Conservation (phyloP, 2,797 vertebrate species). For the Emydoidea blandingii region DNA sequence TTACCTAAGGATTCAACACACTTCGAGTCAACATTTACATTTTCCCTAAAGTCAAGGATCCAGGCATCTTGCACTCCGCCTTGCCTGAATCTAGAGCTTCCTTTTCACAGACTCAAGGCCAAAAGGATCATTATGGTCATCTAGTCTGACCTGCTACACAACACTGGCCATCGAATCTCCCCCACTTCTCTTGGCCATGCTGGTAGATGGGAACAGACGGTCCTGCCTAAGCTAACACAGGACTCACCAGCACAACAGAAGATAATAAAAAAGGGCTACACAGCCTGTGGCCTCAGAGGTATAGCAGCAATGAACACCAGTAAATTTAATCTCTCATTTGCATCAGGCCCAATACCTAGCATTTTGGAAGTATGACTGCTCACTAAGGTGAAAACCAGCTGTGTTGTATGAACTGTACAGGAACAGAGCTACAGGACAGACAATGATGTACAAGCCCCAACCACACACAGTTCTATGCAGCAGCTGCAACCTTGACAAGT, state of each 20-base stretch:
- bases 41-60: conserved; percentile 22
- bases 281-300: not conserved
- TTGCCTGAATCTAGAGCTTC: conserved; percentile 18
- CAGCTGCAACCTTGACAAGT: not conserved
- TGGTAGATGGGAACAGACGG: not conserved
- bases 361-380: not conserved
- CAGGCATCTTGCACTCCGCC: not conserved
- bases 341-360: not conserved
- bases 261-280: not conserved
- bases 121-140: conserved; percentile 17
- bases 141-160: conserved; percentile 11
- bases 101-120: conserved; percentile 14
- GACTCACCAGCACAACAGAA: not conserved
- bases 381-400: not conserved
- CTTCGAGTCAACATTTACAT: not conserved
- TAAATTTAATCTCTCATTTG: conserved; percentile 32
- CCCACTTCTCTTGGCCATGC: not conserved
- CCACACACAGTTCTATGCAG: not conserved
- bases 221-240: conserved; percentile 1
- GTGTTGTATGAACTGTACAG: not conserved
- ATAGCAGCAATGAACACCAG: not conserved
- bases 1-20: conserved; percentile 20
- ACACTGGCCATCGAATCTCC: not conserved
- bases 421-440: not conserved
- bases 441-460: not conserved